A percentile compares a stretch with the other conserved stretches of the same genome.
These are phyloP conservation scores for Luscinia luscinia DNA, from an alignment of 2,797 vertebrate genomes.

Conservation along the genomic window DNA sequence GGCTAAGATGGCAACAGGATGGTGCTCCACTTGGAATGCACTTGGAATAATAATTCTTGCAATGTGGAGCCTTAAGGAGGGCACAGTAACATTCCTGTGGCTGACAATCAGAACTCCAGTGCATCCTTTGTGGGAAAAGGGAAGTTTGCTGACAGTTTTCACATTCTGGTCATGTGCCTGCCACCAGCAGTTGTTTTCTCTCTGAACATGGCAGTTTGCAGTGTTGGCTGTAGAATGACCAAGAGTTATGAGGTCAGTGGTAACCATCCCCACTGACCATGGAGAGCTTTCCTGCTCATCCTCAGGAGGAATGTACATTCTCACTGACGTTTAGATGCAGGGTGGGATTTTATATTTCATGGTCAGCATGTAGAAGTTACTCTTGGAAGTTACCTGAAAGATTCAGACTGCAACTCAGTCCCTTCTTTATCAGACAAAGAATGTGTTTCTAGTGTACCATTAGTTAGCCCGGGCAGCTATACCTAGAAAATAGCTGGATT, in stretches of 20 bases:
- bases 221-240: background rate
- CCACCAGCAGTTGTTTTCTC: background rate
- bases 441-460: background rate
- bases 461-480: background rate
- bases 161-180: rapidly evolving
- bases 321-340: background rate
- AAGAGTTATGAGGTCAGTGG: background rate
- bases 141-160: background rate
- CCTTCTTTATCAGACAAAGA: background rate
- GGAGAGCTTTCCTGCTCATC: background rate
- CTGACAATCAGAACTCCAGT: background rate
- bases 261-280: background rate
- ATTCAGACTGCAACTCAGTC: background rate
- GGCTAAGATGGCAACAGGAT: too few species aligned
- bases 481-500: background rate
- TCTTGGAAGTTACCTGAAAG: background rate
- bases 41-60: background rate
- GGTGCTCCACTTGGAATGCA: too few species aligned
- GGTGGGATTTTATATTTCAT: background rate
- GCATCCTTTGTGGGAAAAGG: background rate
- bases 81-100: background rate
- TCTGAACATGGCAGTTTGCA: background rate
- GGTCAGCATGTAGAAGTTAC: background rate
- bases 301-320: background rate
- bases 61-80: background rate